Evolutionary conservation across 2,797 vertebrate species (phyloP), one percentile per base, ranked within the genome.

Genomic region (Threskiornis aethiopicus): DNA sequence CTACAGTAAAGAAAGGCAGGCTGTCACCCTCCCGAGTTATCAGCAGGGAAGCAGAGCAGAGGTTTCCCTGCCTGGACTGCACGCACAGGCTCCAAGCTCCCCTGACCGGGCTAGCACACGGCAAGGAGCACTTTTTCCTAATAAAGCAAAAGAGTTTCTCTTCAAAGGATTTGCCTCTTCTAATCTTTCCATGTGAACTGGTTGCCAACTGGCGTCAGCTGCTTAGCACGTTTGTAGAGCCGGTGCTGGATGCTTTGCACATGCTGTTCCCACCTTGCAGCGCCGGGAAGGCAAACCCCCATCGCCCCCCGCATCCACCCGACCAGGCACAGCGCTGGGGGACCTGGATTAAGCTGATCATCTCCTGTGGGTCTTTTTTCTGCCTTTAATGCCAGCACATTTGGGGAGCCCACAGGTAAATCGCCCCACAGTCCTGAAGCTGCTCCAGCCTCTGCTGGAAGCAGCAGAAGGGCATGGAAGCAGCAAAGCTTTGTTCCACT

Each of bases 131-230:
- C 49, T 95, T 87, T 72, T 89, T 59, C 95, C 89, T 79, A 93
- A 79, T 57, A 80, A 91, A 93, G 82, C 67, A 79, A 91, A 91
- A 91, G n/a, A 31, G 29, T 84, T 89, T 89, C 75, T 76, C 82
- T 69, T 78, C 82, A 46, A 69, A 69, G 84, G 75, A 76, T 82
- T 93, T 93, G 62, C 82, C 75, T 82, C n/a, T 33, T 72, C 70
- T 79, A 35, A 89, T 76, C 87, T 84, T 42, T 72, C 93, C 81
- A 47, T 1, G 13, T 5, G 4, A 85, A 55, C 67, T 21, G 1
- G 16, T 62, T 83, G 75, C 93, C 93, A 95, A 9, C 69, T 75
- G 94, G 84, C 2, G 3, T 33, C 89, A 93, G 91, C 81, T 89
- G 73, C 78, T 84, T 33, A 42, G 37, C 35, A 33, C 39, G 1